Conservation (phyloP, 2,113 vertebrate genomes). For the Dascyllus trimaculatus region DNA sequence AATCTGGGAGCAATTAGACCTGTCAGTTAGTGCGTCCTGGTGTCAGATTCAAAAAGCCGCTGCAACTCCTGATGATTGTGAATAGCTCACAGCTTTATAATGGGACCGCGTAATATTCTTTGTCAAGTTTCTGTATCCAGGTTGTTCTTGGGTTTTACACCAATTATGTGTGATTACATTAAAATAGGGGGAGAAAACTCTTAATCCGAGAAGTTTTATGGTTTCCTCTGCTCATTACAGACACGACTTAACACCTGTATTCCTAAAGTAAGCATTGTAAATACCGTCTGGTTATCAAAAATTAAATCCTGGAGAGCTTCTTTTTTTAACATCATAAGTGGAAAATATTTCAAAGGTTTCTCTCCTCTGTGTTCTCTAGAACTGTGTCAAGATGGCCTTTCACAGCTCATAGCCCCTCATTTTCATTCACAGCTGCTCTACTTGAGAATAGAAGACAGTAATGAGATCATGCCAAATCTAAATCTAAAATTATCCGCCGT, state of each 20-base stretch:
- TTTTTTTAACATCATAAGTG: not conserved
- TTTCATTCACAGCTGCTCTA: constrained; percentile 55
- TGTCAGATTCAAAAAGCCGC: constrained; percentile 6
- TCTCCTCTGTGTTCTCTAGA: constrained; percentile 6
- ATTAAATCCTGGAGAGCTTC: not conserved
- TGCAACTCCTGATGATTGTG: not conserved
- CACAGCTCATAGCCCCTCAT: constrained; percentile 36
- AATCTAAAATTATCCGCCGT: constrained; percentile 70
- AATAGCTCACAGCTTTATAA: not conserved
- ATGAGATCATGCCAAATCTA: constrained; percentile 65
- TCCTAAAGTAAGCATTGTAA: not conserved
- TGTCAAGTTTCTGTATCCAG: not conserved
- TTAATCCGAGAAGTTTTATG: too few species aligned
- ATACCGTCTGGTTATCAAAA: constrained; percentile 6
- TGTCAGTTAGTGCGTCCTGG: not conserved
- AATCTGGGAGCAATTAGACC: constrained; percentile 8
- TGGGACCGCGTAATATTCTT: not conserved
- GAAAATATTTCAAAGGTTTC: constrained; percentile 24
- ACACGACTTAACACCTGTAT: not conserved
- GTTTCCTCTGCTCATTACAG: too few species aligned
- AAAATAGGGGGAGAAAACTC: too few species aligned
- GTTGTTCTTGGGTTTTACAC: not conserved
- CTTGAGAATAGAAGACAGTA: constrained; percentile 51
- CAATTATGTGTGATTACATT: not conserved
- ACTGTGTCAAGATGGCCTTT: constrained; percentile 58